Evolutionary conservation across 2,113 vertebrate species (phyloP), one percentile per base, ranked within the genome.

Genomic region (Sigmodon hispidus): DNA sequence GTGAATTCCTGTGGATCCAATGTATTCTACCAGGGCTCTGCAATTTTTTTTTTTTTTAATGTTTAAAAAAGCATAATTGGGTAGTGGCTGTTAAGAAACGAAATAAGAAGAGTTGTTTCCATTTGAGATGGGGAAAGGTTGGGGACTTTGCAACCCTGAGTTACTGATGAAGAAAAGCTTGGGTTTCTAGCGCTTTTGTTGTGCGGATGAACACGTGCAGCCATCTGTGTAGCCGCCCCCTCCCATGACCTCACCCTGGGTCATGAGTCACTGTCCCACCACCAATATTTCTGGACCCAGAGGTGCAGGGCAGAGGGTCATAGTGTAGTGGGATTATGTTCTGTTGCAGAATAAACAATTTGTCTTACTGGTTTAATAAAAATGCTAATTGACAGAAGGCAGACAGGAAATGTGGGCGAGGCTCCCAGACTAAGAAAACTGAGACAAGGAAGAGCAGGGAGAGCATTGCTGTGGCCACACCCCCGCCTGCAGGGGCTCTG

Each of bases 61-160:
- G 48, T 63, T 83, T 90, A 73, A 86, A 67, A 86, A 73, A 57
- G 52, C 8, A 24, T 36, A 91, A 88, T 40, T 81, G 7, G 0
- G 9, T 88, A 80, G 73, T 63, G n/a, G 45, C 36, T 88, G 13
- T 90, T 40, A 59, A 88, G 70, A 91, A 89, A 84, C 15, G 73
- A 91, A 72, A 24, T 50, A 84, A 75, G n/a, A 57, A 94, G 77
- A 79, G 63, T 26, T 59, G 24, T 75, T 90, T 89, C 79, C 72
- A 76, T 77, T 84, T 22, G 36, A 94, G 79, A 48, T 2, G 63
- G 40, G 84, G 31, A 1, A 72, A 29, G 36, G 48, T 17, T 31
- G 87, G 65, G 52, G 31, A 61, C 70, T 76, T 21, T 48, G 84
- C 43, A 52, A 15, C 57, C 50, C 52, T 40, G 29, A 93, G 59